These are phyloP conservation scores for Ceratitis capitata DNA, from an alignment of 1,140 invertebrate species.

Conservation along the genomic window DNA sequence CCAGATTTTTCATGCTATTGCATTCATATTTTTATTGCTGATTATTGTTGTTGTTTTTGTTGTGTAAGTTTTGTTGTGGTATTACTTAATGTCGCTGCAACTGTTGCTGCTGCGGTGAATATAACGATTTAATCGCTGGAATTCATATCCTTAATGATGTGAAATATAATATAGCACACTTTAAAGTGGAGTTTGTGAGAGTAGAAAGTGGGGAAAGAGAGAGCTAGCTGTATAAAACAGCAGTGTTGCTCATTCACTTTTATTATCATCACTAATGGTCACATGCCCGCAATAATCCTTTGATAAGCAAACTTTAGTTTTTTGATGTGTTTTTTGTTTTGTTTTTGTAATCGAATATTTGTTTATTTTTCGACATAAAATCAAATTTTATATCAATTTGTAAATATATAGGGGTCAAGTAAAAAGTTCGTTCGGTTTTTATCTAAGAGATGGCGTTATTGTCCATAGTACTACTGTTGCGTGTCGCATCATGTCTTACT, in stretches of 20 bases:
- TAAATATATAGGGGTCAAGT: too few relatives aligned
- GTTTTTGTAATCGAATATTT: too few relatives aligned
- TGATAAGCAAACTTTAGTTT: neutral
- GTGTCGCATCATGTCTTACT: too few relatives aligned
- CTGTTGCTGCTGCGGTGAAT: neutral
- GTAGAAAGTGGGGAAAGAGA: neutral
- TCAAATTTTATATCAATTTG: too few relatives aligned
- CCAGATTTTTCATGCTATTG: neutral
- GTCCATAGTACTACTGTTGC: too few relatives aligned
- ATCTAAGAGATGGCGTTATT: too few relatives aligned
- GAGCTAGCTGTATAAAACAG: neutral
- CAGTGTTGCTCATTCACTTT: neutral
- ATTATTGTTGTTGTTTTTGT: neutral
- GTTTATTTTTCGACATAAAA: too few relatives aligned
- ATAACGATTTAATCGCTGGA: constrained; percentile 35
- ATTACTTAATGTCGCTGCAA: neutral
- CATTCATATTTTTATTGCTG: constrained; percentile 11
- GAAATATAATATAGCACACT: constrained; percentile 22
- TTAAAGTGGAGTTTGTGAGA: neutral
- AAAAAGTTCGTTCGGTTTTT: too few relatives aligned
- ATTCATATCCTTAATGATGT: constrained; percentile 27
- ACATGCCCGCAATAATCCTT: neutral
- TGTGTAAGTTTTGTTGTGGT: neutral
- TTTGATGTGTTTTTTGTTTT: neutral
- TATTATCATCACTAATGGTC: neutral